Base-by-base conservation (phyloP, 2,888 invertebrate species). In the Meta bourneti region DNA sequence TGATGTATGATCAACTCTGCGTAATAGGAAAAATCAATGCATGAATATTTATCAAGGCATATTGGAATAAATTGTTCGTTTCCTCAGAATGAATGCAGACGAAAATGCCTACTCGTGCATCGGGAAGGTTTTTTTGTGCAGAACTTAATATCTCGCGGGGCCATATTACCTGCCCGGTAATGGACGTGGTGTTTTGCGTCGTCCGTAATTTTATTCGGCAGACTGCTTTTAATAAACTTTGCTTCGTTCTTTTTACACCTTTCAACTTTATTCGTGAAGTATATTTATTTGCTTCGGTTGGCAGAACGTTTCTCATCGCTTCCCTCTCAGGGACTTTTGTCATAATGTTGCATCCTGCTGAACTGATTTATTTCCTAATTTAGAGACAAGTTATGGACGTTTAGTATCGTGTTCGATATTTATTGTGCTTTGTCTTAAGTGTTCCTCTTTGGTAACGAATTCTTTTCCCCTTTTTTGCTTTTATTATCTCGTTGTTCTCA, bases 21-120 rank as follows among this genome's bases (percentile, higher is more conserved):
- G 71, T 83, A 79, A 85, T 79, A 85, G 79, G 90, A 80, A 84
- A 85, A 80, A 90, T 84, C 84, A 79, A 85, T 85, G 84, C 90
- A 90, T 84, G 90, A 90, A 90, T 90, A 90, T 85, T 90, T 90
- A 90, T 90, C 70, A 82, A 19, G 52, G 16, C 71, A 34, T 81
- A 81, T 89, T 61, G 79, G 82, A 81, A 80, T 79, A 71, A 81
- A 61, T 89, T 75, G 75, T 13, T 51, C 70, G 61, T 69, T 77
- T 70, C 54, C 48, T 69, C 51, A 4, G 19, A 70, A 54, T 74
- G 48, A 61, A 72, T 61, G 61, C 52, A 72, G 34, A 34, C 34
- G 11, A 61, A 61, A 61, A 61, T 61, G 61, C 61, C 61, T 16
- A 61, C 61, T 61, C 61, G 16, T 61, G 61, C 61, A 34, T 34